Evolutionary conservation across 2,113 vertebrate genomes (phyloP).

Genomic region (Onychostoma macrolepis): DNA sequence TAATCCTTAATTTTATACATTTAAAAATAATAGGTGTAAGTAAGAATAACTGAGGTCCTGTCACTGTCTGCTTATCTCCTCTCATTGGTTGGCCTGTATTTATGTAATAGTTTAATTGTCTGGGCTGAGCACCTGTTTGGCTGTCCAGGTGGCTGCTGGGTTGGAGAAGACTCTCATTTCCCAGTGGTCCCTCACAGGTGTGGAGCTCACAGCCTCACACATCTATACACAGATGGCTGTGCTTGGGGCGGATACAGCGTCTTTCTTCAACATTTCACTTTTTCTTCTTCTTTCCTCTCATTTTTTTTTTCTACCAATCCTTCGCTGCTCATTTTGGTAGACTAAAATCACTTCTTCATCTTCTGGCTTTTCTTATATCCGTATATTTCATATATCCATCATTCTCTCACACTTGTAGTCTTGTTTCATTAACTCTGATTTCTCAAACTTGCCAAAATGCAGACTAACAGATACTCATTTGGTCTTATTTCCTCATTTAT

Average conservation of each 20-base stretch:
- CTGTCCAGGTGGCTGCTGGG: constrained; percentile 72
- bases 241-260: constrained; percentile 65
- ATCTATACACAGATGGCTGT: constrained; percentile 74
- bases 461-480: constrained; percentile 64
- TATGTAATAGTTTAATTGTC: constrained; percentile 79
- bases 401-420: constrained; percentile 47
- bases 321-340: not conserved
- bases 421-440: constrained; percentile 68
- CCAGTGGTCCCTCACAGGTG: constrained; percentile 76
- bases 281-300: constrained; percentile 17
- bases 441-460: constrained; percentile 59
- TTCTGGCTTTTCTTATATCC: constrained; percentile 54
- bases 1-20: not conserved
- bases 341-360: constrained; percentile 59
- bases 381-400: constrained; percentile 66
- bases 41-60: constrained; percentile 2
- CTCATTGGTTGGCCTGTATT: constrained; percentile 73
- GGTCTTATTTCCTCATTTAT: constrained; percentile 64
- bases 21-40: not conserved
- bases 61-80: constrained; percentile 72
- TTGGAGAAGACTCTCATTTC: constrained; percentile 69
- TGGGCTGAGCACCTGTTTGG: constrained; percentile 74
- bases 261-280: constrained; percentile 58
- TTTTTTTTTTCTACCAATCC: constrained; percentile 37
- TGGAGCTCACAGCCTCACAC: constrained; percentile 69